Base-by-base conservation (phyloP, 2,797 vertebrate species). In the Crypturellus tataupa region DNA sequence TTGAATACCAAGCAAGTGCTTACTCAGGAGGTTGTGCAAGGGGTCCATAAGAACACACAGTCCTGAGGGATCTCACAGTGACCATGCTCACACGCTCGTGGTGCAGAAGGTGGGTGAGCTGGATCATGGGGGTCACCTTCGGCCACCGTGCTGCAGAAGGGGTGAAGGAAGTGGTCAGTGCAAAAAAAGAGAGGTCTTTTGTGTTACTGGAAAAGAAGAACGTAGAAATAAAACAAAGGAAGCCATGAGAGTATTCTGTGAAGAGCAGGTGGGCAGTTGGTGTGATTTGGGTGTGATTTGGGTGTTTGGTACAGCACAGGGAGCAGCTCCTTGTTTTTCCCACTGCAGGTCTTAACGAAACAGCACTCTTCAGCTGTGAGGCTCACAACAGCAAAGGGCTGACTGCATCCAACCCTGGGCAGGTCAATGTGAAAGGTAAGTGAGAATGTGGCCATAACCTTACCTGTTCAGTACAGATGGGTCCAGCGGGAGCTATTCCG, bases 341-440 rank as follows among this genome's bases (percentile, higher is more conserved):
- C 3, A 0, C 29, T 65, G 42, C 97, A 99, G 99, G 99, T 97
- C 97, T 99, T 85, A 94, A 97, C 1, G 96, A 98, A 88, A 81
- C 95, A 1, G 98, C 98, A 0, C 97, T 97, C 92, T 99, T 99
- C 98, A 99, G 98, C 90, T 99, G 99, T 24, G 99, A 99, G 94
- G 99, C 99, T 55, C 96, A 98, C 96, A 99, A 99, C 80, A 62
- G 59, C 2, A 99, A 98, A 93, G 99, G 99, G 12, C 96, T 99
- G 89, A 97, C 98, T 0, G 98, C 98, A 0, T 99, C 98, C 87
- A 98, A 94, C 88, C 98, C 98, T 1, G 98, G 98, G 59, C 98
- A 97, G 58, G 88, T 99, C 97, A 98, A 99, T 90, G 97, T 99
- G 71, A 99, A 99, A 99, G 99, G 99, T 99, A 96, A 97, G 96